A percentile compares a stretch with the other conserved stretches of the same genome.
Evolutionary conservation across 2,797 vertebrate species (phyloP).

Genomic region (Urophycis tenuis): DNA sequence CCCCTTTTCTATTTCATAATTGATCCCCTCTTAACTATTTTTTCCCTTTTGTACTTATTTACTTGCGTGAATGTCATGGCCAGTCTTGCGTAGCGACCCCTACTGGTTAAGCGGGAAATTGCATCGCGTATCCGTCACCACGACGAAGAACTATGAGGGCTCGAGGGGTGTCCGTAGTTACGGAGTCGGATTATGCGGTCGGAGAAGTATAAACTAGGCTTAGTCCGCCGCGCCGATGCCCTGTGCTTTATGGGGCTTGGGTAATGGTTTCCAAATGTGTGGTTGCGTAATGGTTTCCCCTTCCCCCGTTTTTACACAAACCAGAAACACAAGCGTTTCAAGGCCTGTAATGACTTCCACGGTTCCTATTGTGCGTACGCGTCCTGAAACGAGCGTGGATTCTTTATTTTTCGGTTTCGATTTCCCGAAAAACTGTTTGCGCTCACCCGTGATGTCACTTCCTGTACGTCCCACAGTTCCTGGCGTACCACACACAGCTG

Average conservation of each 20-base stretch:
- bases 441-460: not conserved
- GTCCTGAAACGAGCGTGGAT: not conserved
- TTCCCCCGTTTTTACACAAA: not conserved
- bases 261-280: not conserved
- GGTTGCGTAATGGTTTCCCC: not conserved
- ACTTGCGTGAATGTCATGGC: too few species aligned
- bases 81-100: too few species aligned
- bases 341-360: not conserved
- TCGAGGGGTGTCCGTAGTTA: too few species aligned
- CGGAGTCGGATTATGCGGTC: too few species aligned
- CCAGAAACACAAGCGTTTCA: not conserved
- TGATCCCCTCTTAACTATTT: too few species aligned
- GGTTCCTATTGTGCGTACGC: not conserved
- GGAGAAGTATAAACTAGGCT: too few species aligned
- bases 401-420: not conserved
- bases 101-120: too few species aligned
- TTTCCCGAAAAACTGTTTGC: not conserved
- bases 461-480: conserved; percentile 71
- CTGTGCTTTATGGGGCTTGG: not conserved
- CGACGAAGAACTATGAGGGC: too few species aligned
- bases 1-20: too few species aligned
- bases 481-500: conserved; percentile 93
- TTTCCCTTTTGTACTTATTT: too few species aligned
- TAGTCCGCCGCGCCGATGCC: not conserved
- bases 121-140: too few species aligned